Evolutionary conservation across 2,888 invertebrate genomes (phyloP).

Genomic region (Nomada fabriciana): DNA sequence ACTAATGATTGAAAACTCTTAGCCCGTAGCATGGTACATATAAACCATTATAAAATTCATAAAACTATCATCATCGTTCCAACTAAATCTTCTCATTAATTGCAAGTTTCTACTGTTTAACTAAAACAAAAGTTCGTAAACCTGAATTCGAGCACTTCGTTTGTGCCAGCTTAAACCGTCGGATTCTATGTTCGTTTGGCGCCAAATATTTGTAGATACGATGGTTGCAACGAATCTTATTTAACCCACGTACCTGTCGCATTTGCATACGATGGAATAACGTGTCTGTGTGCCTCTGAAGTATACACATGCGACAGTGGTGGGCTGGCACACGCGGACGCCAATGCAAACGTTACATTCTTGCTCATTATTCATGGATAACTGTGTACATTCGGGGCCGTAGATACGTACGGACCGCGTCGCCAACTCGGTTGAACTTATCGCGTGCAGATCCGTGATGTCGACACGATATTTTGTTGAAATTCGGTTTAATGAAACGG

Average conservation of each 20-base stretch:
- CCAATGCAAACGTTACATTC: conserved; percentile 40
- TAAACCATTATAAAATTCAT: no score
- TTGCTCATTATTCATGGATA: conserved; percentile 48
- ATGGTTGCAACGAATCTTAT: conserved; percentile 64
- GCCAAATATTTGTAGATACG: conserved; percentile 66
- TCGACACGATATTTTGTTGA: conserved; percentile 14
- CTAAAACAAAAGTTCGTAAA: conserved; percentile 49
- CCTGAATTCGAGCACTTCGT: conserved; percentile 31
- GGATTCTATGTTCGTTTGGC: conserved; percentile 48
- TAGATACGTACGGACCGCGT: conserved; percentile 18
- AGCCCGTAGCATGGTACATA: no score
- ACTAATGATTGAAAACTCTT: no score
- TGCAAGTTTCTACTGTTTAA: conserved; percentile 42
- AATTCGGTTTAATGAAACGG: conserved; percentile 23
- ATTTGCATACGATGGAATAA: conserved; percentile 37
- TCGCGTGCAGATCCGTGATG: conserved; percentile 9
- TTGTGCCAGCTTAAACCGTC: conserved; percentile 37
- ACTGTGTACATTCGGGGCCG: conserved; percentile 35
- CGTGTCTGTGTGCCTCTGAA: not conserved
- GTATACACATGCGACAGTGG: not conserved
- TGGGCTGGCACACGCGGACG: not conserved
- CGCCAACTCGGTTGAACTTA: conserved; percentile 32
- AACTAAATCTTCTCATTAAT: conserved; percentile 33
- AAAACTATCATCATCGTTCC: no score
- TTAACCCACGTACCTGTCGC: conserved; percentile 52